phyloP scores from a whole-genome alignment of 2,113 vertebrate genomes.

The Bostrychus sinensis region DNA sequence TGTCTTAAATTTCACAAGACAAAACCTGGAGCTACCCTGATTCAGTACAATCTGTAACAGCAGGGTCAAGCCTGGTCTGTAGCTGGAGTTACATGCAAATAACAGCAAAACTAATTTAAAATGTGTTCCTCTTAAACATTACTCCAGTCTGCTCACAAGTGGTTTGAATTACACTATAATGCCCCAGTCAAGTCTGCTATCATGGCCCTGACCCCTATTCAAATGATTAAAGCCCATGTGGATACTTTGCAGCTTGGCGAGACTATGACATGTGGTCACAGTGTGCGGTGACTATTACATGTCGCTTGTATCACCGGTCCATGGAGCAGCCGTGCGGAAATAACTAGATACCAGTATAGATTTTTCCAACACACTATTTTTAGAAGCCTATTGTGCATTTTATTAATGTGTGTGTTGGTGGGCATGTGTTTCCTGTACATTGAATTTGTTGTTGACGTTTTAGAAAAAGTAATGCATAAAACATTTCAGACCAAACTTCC shows the following conservation, averaged over 20 bases:
- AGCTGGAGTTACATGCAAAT: not conserved
- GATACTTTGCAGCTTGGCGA: slow-evolving; percentile 31
- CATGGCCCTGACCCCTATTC: slow-evolving; percentile 39
- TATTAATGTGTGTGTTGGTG: slow-evolving; percentile 29
- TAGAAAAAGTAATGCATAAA: not conserved
- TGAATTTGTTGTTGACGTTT: not conserved
- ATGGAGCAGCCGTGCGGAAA: slow-evolving; percentile 54
- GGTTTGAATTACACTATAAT: slow-evolving; percentile 41
- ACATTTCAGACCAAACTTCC: not conserved
- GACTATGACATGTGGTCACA: slow-evolving; percentile 59
- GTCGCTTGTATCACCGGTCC: slow-evolving; percentile 47
- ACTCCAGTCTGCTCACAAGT: slow-evolving; percentile 38
- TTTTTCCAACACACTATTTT: slow-evolving; percentile 79
- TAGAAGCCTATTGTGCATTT: slow-evolving; percentile 37
- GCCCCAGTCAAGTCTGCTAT: slow-evolving; percentile 28
- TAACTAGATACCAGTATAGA: slow-evolving; percentile 76
- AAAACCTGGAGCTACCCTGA: too few relatives aligned
- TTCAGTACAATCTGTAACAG: slow-evolving; percentile 5
- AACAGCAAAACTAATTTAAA: not conserved
- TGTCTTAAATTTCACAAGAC: too few relatives aligned
- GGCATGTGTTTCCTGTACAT: slow-evolving; percentile 20
- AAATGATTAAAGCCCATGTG: slow-evolving; percentile 42
- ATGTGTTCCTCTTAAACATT: slow-evolving; percentile 24
- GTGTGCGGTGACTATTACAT: slow-evolving; percentile 43
- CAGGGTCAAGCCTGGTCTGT: not conserved